Conservation (phyloP, 2,888 invertebrate genomes). For the Folsomia manolachei region DNA sequence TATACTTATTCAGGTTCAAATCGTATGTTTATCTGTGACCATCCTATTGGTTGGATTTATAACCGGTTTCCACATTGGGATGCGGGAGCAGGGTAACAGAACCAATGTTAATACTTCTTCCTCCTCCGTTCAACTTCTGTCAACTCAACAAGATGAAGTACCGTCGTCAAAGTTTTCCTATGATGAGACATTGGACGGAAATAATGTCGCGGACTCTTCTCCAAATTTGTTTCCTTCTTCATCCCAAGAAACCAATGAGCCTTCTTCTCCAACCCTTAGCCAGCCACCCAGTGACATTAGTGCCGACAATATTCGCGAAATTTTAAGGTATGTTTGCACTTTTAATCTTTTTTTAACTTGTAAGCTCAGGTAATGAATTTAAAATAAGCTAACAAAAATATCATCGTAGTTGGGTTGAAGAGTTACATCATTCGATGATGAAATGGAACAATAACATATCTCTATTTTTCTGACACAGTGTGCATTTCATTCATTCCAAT, state of each 20-base stretch:
- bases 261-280: constrained; percentile 45
- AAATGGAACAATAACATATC: too few relatives aligned
- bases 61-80: constrained; percentile 42
- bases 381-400: too few relatives aligned
- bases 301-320: constrained; percentile 48
- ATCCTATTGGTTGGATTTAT: constrained; percentile 46
- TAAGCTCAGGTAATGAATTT: too few relatives aligned
- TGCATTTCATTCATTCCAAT: background rate
- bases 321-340: constrained; percentile 44
- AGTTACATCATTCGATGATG: too few relatives aligned
- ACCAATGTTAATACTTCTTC: background rate
- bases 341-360: too few relatives aligned
- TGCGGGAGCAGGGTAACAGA: constrained; percentile 23
- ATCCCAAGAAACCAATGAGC: constrained; percentile 45
- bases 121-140: too few relatives aligned
- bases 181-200: constrained; percentile 22
- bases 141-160: background rate
- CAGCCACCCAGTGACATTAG: constrained; percentile 39
- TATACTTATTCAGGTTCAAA: constrained; percentile 33
- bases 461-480: background rate
- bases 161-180: constrained; percentile 26
- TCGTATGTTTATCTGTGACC: constrained; percentile 41
- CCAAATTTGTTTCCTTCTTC: constrained; percentile 31
- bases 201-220: constrained; percentile 11
- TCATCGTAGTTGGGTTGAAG: too few relatives aligned